Evolutionary conservation across 2,888 invertebrate genomes (phyloP).

Genomic region (Trachelus stipa): DNA sequence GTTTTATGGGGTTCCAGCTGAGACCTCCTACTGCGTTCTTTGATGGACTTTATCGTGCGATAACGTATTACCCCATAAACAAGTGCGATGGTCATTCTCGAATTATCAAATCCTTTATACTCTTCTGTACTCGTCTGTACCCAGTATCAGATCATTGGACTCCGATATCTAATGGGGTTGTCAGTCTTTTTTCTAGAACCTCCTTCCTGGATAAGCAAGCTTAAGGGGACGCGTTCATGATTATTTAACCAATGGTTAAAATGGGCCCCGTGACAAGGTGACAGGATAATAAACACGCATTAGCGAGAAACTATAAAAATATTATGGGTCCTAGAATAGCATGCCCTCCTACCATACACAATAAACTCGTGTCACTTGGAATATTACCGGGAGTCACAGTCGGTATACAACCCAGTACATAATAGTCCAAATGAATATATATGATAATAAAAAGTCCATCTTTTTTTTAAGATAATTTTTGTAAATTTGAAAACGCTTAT

Average conservation of each 20-base stretch:
- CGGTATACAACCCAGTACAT: no score
- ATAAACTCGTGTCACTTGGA: no score
- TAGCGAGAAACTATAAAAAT: slow-evolving; percentile 44
- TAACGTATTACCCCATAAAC: neutral
- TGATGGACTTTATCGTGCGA: slow-evolving; percentile 26
- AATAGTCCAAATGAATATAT: no score
- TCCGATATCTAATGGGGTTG: neutral
- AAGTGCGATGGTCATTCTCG: no score
- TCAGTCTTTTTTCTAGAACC: neutral
- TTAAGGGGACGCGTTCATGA: slow-evolving; percentile 11
- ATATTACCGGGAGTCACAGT: no score
- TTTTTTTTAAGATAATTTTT: no score
- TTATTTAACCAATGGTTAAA: slow-evolving; percentile 40
- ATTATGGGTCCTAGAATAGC: slow-evolving; percentile 35
- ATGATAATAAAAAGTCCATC: no score
- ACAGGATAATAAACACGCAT: slow-evolving; percentile 42
- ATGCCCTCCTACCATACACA: slow-evolving; percentile 1
- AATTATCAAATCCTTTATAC: no score
- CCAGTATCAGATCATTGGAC: no score
- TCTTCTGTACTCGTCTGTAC: slow-evolving; percentile 16
- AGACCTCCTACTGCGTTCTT: slow-evolving; percentile 35
- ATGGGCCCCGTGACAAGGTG: slow-evolving; percentile 31
- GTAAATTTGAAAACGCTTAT: no score
- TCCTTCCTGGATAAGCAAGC: neutral
- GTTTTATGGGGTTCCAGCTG: slow-evolving; percentile 36